A percentile compares a stretch with the other conserved stretches of the same genome.
These are phyloP conservation scores for Scolopax bukidnonensis DNA, from an alignment of 2,797 vertebrate genomes.

Conservation along the genomic window DNA sequence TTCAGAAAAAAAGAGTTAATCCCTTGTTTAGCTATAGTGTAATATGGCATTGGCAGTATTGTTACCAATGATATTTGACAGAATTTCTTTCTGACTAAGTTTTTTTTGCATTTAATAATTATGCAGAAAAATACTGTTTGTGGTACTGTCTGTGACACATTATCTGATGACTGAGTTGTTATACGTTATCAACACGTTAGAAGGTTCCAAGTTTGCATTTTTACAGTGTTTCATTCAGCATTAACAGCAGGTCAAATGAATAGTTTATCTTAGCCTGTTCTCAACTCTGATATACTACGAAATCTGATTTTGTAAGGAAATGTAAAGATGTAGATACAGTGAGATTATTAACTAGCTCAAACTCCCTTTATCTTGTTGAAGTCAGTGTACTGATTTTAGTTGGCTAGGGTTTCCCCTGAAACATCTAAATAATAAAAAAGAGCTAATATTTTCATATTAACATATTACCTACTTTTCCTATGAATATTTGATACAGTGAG, in stretches of 20 bases:
- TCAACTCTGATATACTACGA: background rate
- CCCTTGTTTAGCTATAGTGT: background rate
- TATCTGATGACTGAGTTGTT: background rate
- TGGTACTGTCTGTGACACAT: background rate
- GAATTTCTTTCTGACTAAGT: background rate
- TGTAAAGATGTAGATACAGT: background rate
- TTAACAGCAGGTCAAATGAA: background rate
- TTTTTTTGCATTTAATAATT: background rate
- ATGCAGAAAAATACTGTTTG: background rate
- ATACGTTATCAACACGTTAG: background rate
- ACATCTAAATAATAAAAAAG: background rate
- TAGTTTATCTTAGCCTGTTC: background rate
- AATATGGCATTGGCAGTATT: background rate
- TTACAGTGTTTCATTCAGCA: background rate
- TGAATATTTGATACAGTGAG: background rate
- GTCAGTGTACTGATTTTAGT: background rate
- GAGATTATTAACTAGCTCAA: background rate
- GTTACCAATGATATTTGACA: background rate
- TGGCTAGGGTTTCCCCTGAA: background rate
- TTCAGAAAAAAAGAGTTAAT: background rate
- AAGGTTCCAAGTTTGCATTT: background rate
- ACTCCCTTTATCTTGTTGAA: background rate
- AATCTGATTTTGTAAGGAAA: background rate
- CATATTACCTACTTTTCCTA: background rate
- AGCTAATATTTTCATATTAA: background rate